phyloP scores from a whole-genome alignment of 2,797 vertebrate species.

The Chromis chromis region DNA sequence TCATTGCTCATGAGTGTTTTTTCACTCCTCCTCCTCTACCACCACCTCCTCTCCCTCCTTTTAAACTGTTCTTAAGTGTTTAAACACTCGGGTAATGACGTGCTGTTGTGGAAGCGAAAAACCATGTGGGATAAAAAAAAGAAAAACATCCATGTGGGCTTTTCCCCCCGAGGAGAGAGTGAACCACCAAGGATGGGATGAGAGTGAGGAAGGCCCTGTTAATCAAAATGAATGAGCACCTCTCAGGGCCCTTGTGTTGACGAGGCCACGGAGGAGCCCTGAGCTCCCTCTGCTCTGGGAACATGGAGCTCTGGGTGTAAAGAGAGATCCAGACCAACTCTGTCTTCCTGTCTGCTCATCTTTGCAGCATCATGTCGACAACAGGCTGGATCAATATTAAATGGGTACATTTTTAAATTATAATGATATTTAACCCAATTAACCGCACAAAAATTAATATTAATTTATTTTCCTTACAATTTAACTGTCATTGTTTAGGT shows the following conservation, averaged over 20 bases:
- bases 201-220: constrained; percentile 69
- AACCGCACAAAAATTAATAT: not conserved
- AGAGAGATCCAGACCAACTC: constrained; percentile 49
- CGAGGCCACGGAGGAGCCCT: constrained; percentile 46
- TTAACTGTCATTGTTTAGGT: not conserved
- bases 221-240: constrained; percentile 76
- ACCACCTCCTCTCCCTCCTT: constrained; percentile 52
- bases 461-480: not conserved
- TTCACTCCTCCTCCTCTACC: constrained; percentile 53
- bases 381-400: constrained; percentile 5
- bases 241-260: constrained; percentile 56
- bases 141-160: constrained; percentile 70
- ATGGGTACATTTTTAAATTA: not conserved
- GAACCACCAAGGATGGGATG: constrained; percentile 63
- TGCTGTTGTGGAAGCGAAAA: constrained; percentile 82
- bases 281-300: not conserved
- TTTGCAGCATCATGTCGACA: constrained; percentile 3
- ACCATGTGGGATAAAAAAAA: constrained; percentile 75
- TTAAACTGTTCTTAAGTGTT: constrained; percentile 82
- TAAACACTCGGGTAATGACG: constrained; percentile 85
- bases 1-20: constrained; percentile 73
- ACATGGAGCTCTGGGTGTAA: constrained; percentile 38
- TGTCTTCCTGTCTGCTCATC: constrained; percentile 33
- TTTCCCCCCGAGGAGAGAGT: constrained; percentile 48
- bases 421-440: not conserved